Conservation (phyloP, 2,113 vertebrate genomes). For the Malaclemys terrapin region DNA sequence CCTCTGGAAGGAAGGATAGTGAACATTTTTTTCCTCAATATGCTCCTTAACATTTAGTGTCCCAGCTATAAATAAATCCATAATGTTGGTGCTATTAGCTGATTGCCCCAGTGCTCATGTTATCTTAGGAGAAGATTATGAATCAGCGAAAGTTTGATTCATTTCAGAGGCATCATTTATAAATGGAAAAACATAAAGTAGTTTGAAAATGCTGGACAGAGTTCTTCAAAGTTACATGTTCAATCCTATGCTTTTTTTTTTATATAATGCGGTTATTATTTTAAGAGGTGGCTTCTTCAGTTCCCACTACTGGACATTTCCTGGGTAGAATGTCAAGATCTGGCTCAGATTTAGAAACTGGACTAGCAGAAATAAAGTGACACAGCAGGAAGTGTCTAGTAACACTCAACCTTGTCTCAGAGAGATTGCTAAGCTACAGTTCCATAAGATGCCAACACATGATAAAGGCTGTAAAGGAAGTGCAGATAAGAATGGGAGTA, state of each 20-base stretch:
- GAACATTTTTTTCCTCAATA: background rate
- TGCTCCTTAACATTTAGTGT: background rate
- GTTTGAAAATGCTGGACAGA: background rate
- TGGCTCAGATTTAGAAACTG: background rate
- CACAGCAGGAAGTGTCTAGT: background rate
- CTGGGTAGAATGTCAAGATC: background rate
- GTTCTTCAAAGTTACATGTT: background rate
- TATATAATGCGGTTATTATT: background rate
- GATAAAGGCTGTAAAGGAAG: background rate
- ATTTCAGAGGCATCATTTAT: background rate
- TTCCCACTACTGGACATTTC: background rate
- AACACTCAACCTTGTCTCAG: background rate
- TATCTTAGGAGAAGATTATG: background rate
- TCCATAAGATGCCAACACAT: background rate
- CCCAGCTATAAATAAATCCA: background rate
- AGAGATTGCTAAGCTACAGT: too few relatives aligned
- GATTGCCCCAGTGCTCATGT: background rate
- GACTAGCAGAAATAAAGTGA: background rate
- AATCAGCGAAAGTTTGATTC: background rate
- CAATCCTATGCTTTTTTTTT: background rate
- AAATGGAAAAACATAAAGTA: background rate
- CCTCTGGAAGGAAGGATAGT: rapidly evolving
- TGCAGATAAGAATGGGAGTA: background rate
- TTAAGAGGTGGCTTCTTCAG: background rate
- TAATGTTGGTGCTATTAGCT: background rate